Evolutionary conservation across 2,888 invertebrate species (phyloP).

Genomic region (Gari tellinella): DNA sequence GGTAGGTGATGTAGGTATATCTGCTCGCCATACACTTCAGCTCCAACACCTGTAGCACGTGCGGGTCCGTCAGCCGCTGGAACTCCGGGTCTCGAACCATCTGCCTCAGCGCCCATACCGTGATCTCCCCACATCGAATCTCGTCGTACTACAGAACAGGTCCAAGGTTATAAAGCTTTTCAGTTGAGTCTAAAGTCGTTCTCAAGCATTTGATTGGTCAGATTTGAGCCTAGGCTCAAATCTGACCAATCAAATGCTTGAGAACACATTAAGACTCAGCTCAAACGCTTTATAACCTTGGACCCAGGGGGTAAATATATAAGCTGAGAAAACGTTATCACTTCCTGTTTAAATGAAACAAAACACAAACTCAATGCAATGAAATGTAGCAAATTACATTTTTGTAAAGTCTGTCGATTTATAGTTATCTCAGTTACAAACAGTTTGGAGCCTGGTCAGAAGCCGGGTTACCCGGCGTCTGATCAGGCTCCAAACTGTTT

Average conservation of each 20-base stretch:
- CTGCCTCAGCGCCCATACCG: constrained; percentile 70
- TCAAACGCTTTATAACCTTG: neutral
- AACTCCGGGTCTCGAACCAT: constrained; percentile 74
- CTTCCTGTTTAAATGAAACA: no score
- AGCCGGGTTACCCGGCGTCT: no score
- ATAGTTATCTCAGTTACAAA: no score
- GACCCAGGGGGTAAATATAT: no score
- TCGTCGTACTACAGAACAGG: constrained; percentile 69
- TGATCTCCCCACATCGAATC: constrained; percentile 70
- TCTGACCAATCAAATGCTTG: neutral
- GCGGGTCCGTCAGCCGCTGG: constrained; percentile 71
- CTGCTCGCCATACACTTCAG: constrained; percentile 71
- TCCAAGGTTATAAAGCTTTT: no score
- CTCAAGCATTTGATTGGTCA: neutral
- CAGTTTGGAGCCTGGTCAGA: no score
- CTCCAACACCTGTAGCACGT: constrained; percentile 73
- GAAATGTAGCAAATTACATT: no score
- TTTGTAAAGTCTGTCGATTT: no score
- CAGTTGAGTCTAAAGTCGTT: no score
- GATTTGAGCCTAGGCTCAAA: neutral
- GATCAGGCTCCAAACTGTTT: no score
- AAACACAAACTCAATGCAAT: no score
- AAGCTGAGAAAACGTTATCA: no score
- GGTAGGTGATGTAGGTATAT: constrained; percentile 72
- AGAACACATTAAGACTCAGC: neutral